Base-by-base conservation (phyloP, 2,113 vertebrate species). In the Crotalus viridis region DNA sequence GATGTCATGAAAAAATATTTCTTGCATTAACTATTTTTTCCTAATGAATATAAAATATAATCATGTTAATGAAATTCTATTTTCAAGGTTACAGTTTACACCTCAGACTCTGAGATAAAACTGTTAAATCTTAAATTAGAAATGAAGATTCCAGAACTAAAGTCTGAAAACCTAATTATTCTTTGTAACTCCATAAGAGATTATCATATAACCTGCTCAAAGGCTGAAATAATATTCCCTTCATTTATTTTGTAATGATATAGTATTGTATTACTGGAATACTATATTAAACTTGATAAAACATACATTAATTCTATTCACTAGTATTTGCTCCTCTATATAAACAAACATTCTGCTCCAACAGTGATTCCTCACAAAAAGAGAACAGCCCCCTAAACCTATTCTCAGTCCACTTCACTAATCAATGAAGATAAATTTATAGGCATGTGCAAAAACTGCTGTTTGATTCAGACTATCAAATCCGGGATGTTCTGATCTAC, bases 1-100 rank as follows among this genome's bases (percentile, higher is more conserved):
- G 94, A 95, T 95, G 94, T 95, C 97, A 94, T 94, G 95, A 96
- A 96, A 93, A 91, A 95, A 88, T 94, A 94, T 95, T 96, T 95
- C 91, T 93, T 95, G 95, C 94, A 3, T 87, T 90, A 94, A 54
- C 89, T 88, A 93, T 91, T 43, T 95, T 89, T 57, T 94, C 91
- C 97, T 91, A 52, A 90, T 90, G 57, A 95, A 92, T 93, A 43
- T 55, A 93, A 96, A 96, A 95, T 95, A 94, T 17, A 22, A 93
- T 92, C 91, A 94, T 33, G 17, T 95, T 97, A 97, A 97, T 96
- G 91, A 97, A 96, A 93, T 90, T 93, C 54, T 90, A 92, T 33
- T 51, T 88, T 95, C 52, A 59, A 96, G 93, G 4, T 28, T 52
- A 91, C 10, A 28, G 6, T 92, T 74, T 92, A 91, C 89, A 92